phyloP scores from a whole-genome alignment of 2,113 vertebrate genomes.

The Brachyistius frenatus region DNA sequence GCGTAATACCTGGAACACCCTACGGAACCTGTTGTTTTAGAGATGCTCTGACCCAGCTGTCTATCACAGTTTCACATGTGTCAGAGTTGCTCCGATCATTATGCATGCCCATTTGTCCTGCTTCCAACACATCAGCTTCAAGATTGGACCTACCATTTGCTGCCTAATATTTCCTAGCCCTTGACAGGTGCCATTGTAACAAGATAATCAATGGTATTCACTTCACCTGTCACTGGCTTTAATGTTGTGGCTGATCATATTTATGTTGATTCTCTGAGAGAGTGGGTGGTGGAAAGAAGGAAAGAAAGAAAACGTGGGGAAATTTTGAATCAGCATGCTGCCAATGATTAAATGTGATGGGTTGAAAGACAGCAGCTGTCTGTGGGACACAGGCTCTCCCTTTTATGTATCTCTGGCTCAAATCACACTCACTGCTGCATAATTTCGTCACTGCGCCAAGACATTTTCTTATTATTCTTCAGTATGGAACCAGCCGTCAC shows the following conservation, averaged over 20 bases:
- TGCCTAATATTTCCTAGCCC: too few relatives aligned
- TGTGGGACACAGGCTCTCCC: constrained; percentile 17
- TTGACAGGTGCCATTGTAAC: too few relatives aligned
- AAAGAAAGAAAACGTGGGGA: constrained; percentile 6
- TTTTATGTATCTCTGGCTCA: not conserved
- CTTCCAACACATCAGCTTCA: too few relatives aligned
- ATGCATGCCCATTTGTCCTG: too few relatives aligned
- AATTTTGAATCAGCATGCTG: constrained; percentile 44
- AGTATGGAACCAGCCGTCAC: constrained; percentile 12
- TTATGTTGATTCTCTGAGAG: constrained; percentile 8
- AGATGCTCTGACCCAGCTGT: too few relatives aligned
- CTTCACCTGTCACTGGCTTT: too few relatives aligned
- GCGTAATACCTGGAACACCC: too few relatives aligned
- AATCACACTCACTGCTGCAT: constrained; percentile 25
- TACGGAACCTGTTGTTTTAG: too few relatives aligned
- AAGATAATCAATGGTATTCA: too few relatives aligned
- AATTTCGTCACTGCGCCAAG: constrained; percentile 26
- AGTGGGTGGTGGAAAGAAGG: constrained; percentile 2
- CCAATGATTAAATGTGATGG: constrained; percentile 52
- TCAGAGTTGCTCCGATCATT: too few relatives aligned
- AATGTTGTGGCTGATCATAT: not conserved
- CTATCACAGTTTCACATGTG: too few relatives aligned
- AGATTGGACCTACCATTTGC: too few relatives aligned
- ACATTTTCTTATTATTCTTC: constrained; percentile 29
- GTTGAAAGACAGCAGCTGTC: constrained; percentile 23